A percentile compares a stretch with the other conserved stretches of the same genome.
These are phyloP conservation scores for Helobdella robusta DNA, from an alignment of 2,888 invertebrate species.

Conservation along the genomic window DNA sequence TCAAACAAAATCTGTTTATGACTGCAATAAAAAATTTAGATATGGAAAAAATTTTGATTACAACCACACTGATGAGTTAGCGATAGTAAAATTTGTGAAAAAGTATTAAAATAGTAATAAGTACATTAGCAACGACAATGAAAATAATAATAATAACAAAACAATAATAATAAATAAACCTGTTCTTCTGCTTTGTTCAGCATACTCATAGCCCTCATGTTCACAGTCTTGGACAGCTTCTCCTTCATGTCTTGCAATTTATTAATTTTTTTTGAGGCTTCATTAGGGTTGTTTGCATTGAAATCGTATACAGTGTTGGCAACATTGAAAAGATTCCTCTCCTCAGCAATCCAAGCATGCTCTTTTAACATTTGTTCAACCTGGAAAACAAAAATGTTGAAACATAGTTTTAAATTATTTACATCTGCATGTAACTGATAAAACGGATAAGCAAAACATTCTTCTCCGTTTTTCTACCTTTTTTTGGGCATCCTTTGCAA, in stretches of 20 bases:
- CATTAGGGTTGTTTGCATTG: slow-evolving; percentile 57
- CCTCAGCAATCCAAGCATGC: slow-evolving; percentile 65
- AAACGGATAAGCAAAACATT: too few relatives aligned
- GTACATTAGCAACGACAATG: too few relatives aligned
- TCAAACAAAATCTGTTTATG: too few relatives aligned
- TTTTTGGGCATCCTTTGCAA: slow-evolving; percentile 58
- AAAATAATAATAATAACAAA: slow-evolving; percentile 14
- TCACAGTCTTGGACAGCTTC: slow-evolving; percentile 54
- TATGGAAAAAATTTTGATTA: too few relatives aligned
- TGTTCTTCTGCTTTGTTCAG: slow-evolving; percentile 76
- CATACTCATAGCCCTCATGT: slow-evolving; percentile 75
- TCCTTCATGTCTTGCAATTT: slow-evolving; percentile 56
- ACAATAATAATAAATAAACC: too few relatives aligned
- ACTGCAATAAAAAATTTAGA: too few relatives aligned
- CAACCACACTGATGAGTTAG: too few relatives aligned
- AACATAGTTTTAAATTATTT: too few relatives aligned
- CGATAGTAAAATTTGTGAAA: too few relatives aligned
- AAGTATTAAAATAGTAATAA: too few relatives aligned
- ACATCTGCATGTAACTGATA: too few relatives aligned
- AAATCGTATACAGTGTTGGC: slow-evolving; percentile 52
- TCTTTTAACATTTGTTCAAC: slow-evolving; percentile 43
- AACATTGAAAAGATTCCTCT: slow-evolving; percentile 66
- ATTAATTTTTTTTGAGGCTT: slow-evolving; percentile 57
- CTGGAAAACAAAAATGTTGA: slow-evolving; percentile 33
- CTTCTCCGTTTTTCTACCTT: too few relatives aligned